phyloP scores from a whole-genome alignment of 2,797 vertebrate species.

The Notamacropus eugenii region DNA sequence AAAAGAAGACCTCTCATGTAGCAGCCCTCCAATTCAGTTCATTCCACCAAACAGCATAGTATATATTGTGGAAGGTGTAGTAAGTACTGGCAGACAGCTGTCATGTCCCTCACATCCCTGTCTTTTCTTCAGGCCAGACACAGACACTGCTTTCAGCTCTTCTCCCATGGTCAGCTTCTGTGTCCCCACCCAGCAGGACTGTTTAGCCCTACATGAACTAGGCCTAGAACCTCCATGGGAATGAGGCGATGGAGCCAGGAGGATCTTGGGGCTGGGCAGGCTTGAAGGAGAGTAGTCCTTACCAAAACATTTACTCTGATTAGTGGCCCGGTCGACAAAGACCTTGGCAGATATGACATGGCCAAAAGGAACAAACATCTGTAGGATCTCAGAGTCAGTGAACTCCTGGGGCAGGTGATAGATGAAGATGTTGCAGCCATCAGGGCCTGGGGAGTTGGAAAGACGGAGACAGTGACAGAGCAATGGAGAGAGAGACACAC shows the following conservation, averaged over 20 bases:
- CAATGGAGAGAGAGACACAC: conserved; percentile 66
- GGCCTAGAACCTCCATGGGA: background rate
- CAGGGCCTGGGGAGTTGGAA: conserved; percentile 88
- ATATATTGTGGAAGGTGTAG: background rate
- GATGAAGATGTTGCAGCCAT: conserved; percentile 98
- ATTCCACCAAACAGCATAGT: background rate
- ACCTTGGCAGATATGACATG: conserved; percentile 97
- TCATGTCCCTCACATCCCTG: background rate
- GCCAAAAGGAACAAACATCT: conserved; percentile 97
- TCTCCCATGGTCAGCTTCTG: background rate
- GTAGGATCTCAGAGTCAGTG: conserved; percentile 95
- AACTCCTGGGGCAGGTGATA: conserved; percentile 98
- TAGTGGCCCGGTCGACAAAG: conserved; percentile 95
- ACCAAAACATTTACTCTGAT: conserved; percentile 98
- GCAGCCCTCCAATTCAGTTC: no score
- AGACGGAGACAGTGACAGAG: conserved; percentile 50
- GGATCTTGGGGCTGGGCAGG: background rate
- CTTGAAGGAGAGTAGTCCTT: conserved; percentile 75
- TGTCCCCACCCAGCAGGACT: background rate
- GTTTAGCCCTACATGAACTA: background rate
- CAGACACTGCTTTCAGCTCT: background rate
- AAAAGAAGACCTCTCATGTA: background rate
- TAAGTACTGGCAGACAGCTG: background rate
- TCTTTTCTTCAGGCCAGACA: background rate
- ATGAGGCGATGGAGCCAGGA: background rate